Evolutionary conservation across 2,888 invertebrate species (phyloP).

Genomic region (Baccha elongata): DNA sequence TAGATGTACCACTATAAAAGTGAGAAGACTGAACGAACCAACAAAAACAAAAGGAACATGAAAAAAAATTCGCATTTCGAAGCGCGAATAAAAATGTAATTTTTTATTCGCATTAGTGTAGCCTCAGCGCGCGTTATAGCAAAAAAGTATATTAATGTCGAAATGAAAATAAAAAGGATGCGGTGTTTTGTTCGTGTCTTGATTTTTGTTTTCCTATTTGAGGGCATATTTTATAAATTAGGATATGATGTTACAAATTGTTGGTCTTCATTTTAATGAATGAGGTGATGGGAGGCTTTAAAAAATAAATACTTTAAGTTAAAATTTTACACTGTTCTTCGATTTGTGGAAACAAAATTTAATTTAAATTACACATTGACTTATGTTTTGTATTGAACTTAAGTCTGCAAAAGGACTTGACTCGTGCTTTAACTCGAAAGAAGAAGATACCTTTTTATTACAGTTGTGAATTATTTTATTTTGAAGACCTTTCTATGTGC

Average conservation of each 20-base stretch:
- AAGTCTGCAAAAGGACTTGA: too few species aligned
- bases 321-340: too few species aligned
- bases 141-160: conserved; percentile 43
- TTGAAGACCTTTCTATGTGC: neutral
- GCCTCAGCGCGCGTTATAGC: conserved; percentile 42
- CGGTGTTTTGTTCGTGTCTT: conserved; percentile 15
- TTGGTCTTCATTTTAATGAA: conserved; percentile 29
- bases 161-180: conserved; percentile 42
- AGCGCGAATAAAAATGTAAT: conserved; percentile 56
- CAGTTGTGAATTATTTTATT: too few species aligned
- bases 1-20: conserved; percentile 43
- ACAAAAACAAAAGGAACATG: neutral
- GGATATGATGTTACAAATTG: conserved; percentile 51
- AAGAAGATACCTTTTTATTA: too few species aligned
- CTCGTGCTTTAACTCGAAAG: too few species aligned
- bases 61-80: conserved; percentile 52
- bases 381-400: too few species aligned
- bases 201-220: neutral
- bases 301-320: conserved; percentile 14
- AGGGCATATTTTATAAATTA: conserved; percentile 48
- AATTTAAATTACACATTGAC: too few species aligned
- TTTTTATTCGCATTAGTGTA: conserved; percentile 48
- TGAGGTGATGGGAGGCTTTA: neutral
- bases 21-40: conserved; percentile 30
- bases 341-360: too few species aligned